A percentile compares a stretch with the other conserved stretches of the same genome.
Conservation (phyloP, 2,888 invertebrate genomes). For the Ethmia dodecea region DNA sequence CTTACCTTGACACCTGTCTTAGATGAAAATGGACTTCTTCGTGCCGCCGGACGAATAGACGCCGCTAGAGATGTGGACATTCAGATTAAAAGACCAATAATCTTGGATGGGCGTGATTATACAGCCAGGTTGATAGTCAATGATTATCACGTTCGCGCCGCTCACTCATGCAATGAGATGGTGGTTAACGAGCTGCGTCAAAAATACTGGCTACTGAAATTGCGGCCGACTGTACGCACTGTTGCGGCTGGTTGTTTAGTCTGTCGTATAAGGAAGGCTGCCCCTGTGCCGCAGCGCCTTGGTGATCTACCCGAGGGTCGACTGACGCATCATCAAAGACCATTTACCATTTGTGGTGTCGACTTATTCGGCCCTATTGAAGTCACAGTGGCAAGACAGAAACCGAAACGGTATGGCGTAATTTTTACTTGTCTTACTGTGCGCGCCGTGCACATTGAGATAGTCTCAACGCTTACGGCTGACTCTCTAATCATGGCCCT, state of each 20-base stretch:
- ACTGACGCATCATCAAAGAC: background rate
- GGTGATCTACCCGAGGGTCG: background rate
- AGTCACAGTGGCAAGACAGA: background rate
- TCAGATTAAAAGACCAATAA: slow-evolving; percentile 8
- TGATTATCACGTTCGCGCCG: background rate
- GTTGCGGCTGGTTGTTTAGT: background rate
- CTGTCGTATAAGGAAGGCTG: background rate
- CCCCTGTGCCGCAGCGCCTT: background rate
- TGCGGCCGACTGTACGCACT: slow-evolving; percentile 1
- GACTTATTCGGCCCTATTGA: slow-evolving; percentile 14
- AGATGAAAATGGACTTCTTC: slow-evolving; percentile 10
- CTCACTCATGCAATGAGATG: slow-evolving; percentile 6
- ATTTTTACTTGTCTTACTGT: slow-evolving; percentile 3
- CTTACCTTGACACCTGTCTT: slow-evolving; percentile 12
- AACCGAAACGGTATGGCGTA: slow-evolving; percentile 1
- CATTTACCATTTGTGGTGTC: slow-evolving; percentile 8
- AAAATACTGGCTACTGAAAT: background rate
- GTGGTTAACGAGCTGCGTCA: slow-evolving; percentile 6
- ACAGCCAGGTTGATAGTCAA: slow-evolving; percentile 12
- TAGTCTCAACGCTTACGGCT: slow-evolving; percentile 1
- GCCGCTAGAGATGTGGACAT: slow-evolving; percentile 3
- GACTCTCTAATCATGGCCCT: slow-evolving; percentile 10
- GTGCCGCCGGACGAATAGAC: slow-evolving; percentile 16
- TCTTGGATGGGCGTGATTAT: slow-evolving; percentile 17
- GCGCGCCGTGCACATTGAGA: slow-evolving; percentile 1